phyloP scores from a whole-genome alignment of 2,113 vertebrate genomes.

The Rhizomys pruinosus region DNA sequence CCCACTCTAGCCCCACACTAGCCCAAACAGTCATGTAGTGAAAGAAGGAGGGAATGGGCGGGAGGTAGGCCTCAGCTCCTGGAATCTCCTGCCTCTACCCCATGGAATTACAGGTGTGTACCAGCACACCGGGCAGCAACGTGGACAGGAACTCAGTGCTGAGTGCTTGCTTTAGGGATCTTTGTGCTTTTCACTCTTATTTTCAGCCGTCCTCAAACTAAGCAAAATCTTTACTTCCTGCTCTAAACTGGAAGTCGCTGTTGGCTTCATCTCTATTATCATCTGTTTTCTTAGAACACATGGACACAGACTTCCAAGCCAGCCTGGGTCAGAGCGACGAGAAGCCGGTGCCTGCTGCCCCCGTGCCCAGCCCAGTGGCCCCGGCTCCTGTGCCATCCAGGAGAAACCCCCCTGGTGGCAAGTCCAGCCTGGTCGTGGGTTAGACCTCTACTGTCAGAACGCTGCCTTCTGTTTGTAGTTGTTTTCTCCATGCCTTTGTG shows the following conservation, averaged over 20 bases:
- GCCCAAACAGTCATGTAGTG: neutral
- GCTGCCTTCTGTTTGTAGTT: conserved; percentile 63
- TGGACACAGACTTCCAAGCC: conserved; percentile 87
- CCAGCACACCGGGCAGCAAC: neutral
- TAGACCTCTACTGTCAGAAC: conserved; percentile 83
- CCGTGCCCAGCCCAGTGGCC: conserved; percentile 88
- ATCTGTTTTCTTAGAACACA: conserved; percentile 86
- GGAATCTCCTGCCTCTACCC: neutral
- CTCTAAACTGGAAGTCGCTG: neutral
- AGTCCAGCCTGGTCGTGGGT: conserved; percentile 97
- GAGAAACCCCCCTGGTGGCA: conserved; percentile 97
- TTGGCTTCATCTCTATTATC: conserved; percentile 48
- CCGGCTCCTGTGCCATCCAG: conserved; percentile 89
- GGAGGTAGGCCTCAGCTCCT: neutral
- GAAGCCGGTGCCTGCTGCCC: conserved; percentile 89
- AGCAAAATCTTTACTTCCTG: neutral
- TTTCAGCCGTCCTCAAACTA: neutral
- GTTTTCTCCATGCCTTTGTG: conserved; percentile 87
- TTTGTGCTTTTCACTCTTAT: neutral
- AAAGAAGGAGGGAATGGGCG: too few relatives aligned
- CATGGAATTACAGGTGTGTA: neutral
- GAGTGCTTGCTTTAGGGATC: too few relatives aligned
- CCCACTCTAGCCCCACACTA: too few relatives aligned
- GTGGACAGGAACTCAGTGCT: too few relatives aligned
- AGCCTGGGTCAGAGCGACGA: conserved; percentile 90